A percentile compares a stretch with the other conserved stretches of the same genome.
Evolutionary conservation across 1,140 invertebrate species (phyloP).

Genomic region (Rhopalosiphum maidis): DNA sequence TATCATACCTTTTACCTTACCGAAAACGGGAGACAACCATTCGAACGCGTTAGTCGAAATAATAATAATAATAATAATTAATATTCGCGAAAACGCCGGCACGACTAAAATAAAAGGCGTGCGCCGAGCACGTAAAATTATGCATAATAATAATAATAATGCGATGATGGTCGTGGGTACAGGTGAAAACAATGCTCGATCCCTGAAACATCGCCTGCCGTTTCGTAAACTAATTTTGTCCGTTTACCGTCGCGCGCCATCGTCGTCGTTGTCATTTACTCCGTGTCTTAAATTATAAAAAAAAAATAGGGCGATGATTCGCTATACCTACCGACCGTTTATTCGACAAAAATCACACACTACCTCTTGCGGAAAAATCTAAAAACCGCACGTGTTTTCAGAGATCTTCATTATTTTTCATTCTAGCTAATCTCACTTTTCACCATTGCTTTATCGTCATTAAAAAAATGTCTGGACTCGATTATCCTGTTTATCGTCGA

Average conservation of each 20-base stretch:
- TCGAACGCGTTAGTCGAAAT: not conserved
- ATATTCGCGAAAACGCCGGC: not conserved
- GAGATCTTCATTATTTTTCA: not conserved
- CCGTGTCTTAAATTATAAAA: too few relatives aligned
- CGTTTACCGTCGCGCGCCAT: not conserved
- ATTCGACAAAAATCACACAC: not conserved
- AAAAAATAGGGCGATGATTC: too few relatives aligned
- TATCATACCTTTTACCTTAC: not conserved
- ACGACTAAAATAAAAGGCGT: not conserved
- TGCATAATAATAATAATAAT: not conserved
- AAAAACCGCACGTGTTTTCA: not conserved
- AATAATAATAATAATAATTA: not conserved
- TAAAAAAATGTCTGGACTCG: not conserved
- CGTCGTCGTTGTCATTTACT: not conserved
- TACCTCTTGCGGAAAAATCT: not conserved
- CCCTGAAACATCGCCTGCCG: not conserved
- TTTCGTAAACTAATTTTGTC: not conserved
- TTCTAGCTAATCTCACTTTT: not conserved
- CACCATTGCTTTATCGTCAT: accelerated
- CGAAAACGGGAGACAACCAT: not conserved
- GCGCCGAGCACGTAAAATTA: not conserved
- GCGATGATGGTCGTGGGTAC: not conserved
- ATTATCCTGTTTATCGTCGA: not conserved
- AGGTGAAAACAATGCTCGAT: not conserved
- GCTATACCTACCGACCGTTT: too few relatives aligned